Base-by-base conservation (phyloP, 2,113 vertebrate species). In the Pedetes capensis region DNA sequence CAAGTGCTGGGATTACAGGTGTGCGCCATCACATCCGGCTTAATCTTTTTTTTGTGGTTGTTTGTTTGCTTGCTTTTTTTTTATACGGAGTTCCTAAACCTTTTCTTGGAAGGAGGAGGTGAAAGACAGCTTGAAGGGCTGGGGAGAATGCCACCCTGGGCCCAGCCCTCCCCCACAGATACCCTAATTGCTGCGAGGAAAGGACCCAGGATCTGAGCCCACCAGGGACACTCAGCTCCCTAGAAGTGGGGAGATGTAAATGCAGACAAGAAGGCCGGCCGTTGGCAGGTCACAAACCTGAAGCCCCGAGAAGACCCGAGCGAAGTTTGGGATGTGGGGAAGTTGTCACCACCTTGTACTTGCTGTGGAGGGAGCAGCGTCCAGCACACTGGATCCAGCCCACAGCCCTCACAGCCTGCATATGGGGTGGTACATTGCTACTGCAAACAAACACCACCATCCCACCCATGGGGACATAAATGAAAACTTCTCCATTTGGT, bases 231-330 rank as follows among this genome's bases (percentile, higher is more conserved):
- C 44, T 59, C 32, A 23, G 86, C 18, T 76, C 82, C 57, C 57
- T n/a, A 1, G 72, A 3, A 76, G 59, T 44, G 2, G 13, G 93
- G 79, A 96, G 90, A 95, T 91, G 92, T 90, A 92, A 93, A 93
- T 91, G 18, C 72, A 63, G 63, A 55, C 69, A 59, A 42, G 55
- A 78, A 75, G 92, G 68, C 66, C 1, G 55, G 61, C 37, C 71
- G 49, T 66, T 27, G 72, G 49, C 37, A 0, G 8, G 55, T 53
- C 83, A 90, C 80, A 76, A 94, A 96, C 61, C 49, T 80, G 66
- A 94, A 85, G 81, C 75, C 39, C 44, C 12, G 91, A 96, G 95
- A 94, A 92, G 87, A 97, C 92, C n/a, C 92, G 25, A 23, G 57
- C 1, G 53, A 89, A 68, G 53, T 93, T 93, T 87, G 94, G 95